These are phyloP conservation scores for Galleria mellonella DNA, from an alignment of 1,140 invertebrate genomes.

Conservation along the genomic window DNA sequence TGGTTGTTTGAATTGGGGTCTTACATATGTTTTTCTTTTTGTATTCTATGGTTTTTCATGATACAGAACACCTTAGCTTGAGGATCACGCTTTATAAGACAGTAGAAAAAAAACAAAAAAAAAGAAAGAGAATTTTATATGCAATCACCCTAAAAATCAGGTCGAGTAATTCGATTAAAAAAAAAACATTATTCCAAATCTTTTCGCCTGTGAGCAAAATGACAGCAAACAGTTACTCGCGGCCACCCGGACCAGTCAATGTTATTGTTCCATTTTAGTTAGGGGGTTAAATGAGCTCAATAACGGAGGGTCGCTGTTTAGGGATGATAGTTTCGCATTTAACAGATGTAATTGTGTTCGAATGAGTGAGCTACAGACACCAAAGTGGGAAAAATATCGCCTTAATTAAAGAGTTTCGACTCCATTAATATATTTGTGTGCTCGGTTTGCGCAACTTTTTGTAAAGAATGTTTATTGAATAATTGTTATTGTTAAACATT, in stretches of 20 bases:
- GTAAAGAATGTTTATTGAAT: too few species aligned
- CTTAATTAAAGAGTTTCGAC: slow-evolving; percentile 15
- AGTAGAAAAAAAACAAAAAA: too few species aligned
- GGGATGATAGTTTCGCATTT: slow-evolving; percentile 38
- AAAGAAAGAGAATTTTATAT: too few species aligned
- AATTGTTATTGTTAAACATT: too few species aligned
- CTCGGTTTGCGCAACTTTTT: not conserved
- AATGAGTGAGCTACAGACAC: slow-evolving; percentile 31
- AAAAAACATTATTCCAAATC: too few species aligned
- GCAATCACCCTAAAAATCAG: too few species aligned
- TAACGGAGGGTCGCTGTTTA: slow-evolving; percentile 20
- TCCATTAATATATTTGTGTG: slow-evolving; percentile 6
- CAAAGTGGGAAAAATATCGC: slow-evolving; percentile 24
- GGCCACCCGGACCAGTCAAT: slow-evolving; percentile 18
- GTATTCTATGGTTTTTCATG: too few species aligned
- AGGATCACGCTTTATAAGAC: too few species aligned
- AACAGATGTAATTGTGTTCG: slow-evolving; percentile 69
- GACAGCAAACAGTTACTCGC: slow-evolving; percentile 35
- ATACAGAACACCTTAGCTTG: too few species aligned
- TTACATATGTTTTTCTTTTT: too few species aligned
- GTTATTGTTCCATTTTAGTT: slow-evolving; percentile 40
- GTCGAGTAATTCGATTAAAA: too few species aligned
- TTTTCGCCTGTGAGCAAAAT: slow-evolving; percentile 29
- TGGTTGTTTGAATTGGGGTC: too few species aligned
- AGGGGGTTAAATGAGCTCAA: slow-evolving; percentile 10